Evolutionary conservation across 2,797 vertebrate species (phyloP).

Genomic region (Rhincodon typus): DNA sequence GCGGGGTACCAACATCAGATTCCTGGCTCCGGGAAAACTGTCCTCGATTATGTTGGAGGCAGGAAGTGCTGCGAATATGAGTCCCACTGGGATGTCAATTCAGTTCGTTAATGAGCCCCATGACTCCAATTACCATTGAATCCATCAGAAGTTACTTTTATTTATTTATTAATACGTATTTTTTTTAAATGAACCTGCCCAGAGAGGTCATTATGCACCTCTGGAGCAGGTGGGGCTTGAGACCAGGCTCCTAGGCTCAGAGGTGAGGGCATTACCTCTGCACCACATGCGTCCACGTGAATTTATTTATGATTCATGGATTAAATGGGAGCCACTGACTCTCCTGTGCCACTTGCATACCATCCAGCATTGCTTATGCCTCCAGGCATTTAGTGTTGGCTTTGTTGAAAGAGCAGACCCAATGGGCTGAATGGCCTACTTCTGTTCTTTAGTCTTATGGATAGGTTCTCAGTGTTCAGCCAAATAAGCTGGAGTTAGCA

Average conservation of each 20-base stretch:
- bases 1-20: background rate
- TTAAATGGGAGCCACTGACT: background rate
- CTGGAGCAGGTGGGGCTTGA: no score
- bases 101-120: background rate
- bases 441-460: no score
- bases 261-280: no score
- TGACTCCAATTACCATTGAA: background rate
- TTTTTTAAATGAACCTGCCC: no score
- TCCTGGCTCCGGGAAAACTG: background rate
- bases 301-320: background rate
- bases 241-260: no score
- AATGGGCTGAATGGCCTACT: no score
- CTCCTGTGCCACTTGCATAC: no score
- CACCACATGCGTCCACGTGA: background rate
- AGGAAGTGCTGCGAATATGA: background rate
- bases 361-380: no score
- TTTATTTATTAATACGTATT: background rate
- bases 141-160: background rate
- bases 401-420: no score
- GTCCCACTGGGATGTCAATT: background rate
- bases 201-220: no score
- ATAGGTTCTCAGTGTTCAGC: no score
- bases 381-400: background rate
- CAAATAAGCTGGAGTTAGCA: no score
- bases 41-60: background rate